Conservation (phyloP, 2,113 vertebrate genomes). For the Phoenicopterus ruber region DNA sequence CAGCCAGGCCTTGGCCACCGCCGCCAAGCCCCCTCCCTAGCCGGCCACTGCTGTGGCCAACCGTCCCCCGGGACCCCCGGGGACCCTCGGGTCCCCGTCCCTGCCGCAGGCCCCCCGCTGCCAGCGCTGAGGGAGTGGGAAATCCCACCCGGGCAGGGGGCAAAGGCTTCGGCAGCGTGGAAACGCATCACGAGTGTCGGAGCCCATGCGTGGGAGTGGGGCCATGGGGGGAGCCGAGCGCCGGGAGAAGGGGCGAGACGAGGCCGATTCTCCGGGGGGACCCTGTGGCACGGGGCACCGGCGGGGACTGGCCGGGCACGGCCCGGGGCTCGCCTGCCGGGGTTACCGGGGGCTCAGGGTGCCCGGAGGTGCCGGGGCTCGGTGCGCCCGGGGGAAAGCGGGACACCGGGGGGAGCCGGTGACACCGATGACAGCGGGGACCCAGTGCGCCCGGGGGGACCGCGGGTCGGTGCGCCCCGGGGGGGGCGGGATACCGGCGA, state of each 20-base stretch:
- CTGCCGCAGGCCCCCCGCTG: rapidly evolving
- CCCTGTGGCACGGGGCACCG: background rate
- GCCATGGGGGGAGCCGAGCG: rapidly evolving
- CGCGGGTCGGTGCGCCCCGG: rapidly evolving
- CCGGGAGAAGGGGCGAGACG: background rate
- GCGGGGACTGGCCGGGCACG: background rate
- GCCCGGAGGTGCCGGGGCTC: background rate
- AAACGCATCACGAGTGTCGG: background rate
- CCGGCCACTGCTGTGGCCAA: rapidly evolving
- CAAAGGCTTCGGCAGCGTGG: background rate
- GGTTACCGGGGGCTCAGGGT: background rate
- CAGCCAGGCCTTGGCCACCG: rapidly evolving
- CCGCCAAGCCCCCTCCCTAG: background rate
- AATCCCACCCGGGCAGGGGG: background rate
- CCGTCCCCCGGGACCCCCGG: background rate
- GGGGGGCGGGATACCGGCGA: background rate
- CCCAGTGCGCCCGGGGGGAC: rapidly evolving
- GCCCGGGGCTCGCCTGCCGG: rapidly evolving
- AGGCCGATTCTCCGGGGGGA: background rate
- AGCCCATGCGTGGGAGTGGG: background rate
- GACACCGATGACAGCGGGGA: background rate
- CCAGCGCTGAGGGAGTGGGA: rapidly evolving
- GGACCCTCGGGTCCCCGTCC: background rate
- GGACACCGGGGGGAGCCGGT: background rate
- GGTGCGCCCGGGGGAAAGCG: rapidly evolving